Conservation (phyloP, 2,113 vertebrate species). For the Phoxinus phoxinus region DNA sequence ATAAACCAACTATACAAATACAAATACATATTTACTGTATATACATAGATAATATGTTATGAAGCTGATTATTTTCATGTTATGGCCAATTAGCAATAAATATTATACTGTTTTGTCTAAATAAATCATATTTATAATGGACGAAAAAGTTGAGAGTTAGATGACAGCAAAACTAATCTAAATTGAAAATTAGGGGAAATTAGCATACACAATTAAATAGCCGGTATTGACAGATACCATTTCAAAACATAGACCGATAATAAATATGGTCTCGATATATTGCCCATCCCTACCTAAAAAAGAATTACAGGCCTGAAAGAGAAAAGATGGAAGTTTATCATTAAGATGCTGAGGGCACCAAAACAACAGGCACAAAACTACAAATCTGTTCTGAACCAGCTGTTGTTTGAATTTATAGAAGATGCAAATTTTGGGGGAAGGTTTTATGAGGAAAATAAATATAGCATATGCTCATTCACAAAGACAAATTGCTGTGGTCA, state of each 20-base stretch:
- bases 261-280: background rate
- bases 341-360: constrained; percentile 16
- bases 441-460: background rate
- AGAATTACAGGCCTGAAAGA: background rate
- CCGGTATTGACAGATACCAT: background rate
- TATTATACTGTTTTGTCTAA: background rate
- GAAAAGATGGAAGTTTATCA: background rate
- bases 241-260: background rate
- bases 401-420: constrained; percentile 14
- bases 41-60: no score
- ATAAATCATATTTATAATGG: background rate
- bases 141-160: background rate
- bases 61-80: background rate
- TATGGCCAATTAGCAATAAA: background rate
- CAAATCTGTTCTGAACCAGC: background rate
- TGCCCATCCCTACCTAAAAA: background rate
- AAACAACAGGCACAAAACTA: background rate
- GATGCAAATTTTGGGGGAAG: background rate
- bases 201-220: background rate
- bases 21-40: no score
- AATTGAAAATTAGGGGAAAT: background rate
- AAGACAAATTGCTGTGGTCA: background rate
- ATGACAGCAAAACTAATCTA: background rate
- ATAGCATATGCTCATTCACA: no score
- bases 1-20: background rate